Evolutionary conservation across 2,797 vertebrate genomes (phyloP).

Genomic region (Brotula barbata): DNA sequence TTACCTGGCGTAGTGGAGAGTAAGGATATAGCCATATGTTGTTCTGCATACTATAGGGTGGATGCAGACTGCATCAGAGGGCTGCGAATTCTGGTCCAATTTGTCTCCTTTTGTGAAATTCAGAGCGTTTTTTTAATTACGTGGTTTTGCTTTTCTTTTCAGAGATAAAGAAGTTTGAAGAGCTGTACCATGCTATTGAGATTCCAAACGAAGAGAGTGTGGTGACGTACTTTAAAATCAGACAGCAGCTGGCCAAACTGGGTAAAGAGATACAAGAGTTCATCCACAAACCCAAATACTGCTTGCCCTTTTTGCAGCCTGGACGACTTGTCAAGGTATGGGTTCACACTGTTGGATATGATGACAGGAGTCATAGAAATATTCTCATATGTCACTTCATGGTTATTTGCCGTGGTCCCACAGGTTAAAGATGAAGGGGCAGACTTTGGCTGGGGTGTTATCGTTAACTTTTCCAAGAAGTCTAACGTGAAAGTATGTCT

Average conservation of each 20-base stretch:
- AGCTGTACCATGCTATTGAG: slow-evolving; percentile 88
- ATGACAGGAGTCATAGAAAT: neutral
- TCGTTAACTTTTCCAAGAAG: slow-evolving; percentile 97
- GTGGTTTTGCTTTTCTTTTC: slow-evolving; percentile 34
- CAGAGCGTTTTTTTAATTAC: neutral
- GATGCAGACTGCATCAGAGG: no score
- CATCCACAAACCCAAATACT: slow-evolving; percentile 94
- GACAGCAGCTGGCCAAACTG: slow-evolving; percentile 93
- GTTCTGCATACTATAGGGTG: no score
- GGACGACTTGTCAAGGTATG: slow-evolving; percentile 92
- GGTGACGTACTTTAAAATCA: slow-evolving; percentile 94
- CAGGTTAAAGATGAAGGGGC: slow-evolving; percentile 93
- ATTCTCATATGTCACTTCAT: neutral
- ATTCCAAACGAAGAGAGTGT: slow-evolving; percentile 95
- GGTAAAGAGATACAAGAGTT: slow-evolving; percentile 95
- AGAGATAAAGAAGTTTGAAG: slow-evolving; percentile 92
- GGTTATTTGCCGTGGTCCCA: neutral
- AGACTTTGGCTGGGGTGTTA: slow-evolving; percentile 96
- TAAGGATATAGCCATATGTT: no score
- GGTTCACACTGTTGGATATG: neutral
- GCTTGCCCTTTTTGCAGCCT: slow-evolving; percentile 93
- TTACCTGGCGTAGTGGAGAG: slow-evolving; percentile 94
- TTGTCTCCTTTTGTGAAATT: no score
- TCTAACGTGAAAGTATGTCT: slow-evolving; percentile 89
- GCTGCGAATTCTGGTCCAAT: no score